Evolutionary conservation across 1,140 invertebrate species (phyloP).

Genomic region (honey bee (Apis mellifera)): Amel_HAv3.1 CM009936.2:9114001-9114500

Average conservation of each 20-base stretch:
- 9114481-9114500: constrained; percentile 81
- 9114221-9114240: constrained; percentile 9
- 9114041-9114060: constrained; percentile 16
- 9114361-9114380: constrained; percentile 91
- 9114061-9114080: too few relatives aligned
- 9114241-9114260: background rate
- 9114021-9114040: constrained; percentile 18
- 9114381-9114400: constrained; percentile 86
- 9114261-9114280: constrained; percentile 50
- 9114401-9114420: constrained; percentile 84
- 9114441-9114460: constrained; percentile 69
- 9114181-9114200: background rate
- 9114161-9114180: constrained; percentile 29
- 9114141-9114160: constrained; percentile 21
- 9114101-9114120: background rate
- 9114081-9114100: background rate
- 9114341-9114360: constrained; percentile 89
- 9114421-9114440: constrained; percentile 81
- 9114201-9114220: background rate
- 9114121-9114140: constrained; percentile 20
- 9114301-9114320: constrained; percentile 82
- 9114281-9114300: constrained; percentile 61
- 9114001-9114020: constrained; percentile 1
- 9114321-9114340: constrained; percentile 85
- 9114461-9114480: constrained; percentile 78